phyloP scores from a whole-genome alignment of 2,888 invertebrate genomes.

The Carpatolechia fugitivella region DNA sequence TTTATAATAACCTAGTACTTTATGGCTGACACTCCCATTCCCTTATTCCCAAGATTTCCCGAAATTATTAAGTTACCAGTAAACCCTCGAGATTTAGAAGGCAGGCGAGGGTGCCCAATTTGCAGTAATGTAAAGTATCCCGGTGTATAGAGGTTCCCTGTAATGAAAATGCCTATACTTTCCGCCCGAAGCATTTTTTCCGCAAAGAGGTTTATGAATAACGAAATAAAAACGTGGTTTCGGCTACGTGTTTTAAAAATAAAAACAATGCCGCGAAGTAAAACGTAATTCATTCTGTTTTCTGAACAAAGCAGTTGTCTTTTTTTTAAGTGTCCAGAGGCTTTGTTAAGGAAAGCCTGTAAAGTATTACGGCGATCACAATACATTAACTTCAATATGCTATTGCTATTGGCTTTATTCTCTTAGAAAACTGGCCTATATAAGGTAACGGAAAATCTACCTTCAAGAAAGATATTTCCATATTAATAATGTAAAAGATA shows the following conservation, averaged over 20 bases:
- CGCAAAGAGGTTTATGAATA: constrained; percentile 6
- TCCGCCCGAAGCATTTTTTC: constrained; percentile 7
- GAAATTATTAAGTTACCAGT: constrained; percentile 48
- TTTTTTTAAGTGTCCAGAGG: no score
- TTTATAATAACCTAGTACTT: constrained; percentile 25
- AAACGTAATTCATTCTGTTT: neutral
- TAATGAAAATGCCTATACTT: constrained; percentile 27
- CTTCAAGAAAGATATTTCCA: no score
- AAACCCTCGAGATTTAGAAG: constrained; percentile 17
- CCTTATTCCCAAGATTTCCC: constrained; percentile 36
- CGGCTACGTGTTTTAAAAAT: neutral
- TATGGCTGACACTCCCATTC: neutral
- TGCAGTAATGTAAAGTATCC: constrained; percentile 58
- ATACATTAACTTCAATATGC: no score
- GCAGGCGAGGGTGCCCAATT: constrained; percentile 48
- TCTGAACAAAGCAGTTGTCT: neutral
- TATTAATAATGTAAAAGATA: no score
- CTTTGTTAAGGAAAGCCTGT: no score
- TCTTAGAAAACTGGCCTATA: no score
- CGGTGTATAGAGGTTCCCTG: constrained; percentile 32
- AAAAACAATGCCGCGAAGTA: neutral
- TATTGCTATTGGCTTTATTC: no score
- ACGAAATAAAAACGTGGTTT: neutral
- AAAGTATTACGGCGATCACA: no score
- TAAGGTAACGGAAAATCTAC: no score